Evolutionary conservation across 2,797 vertebrate species (phyloP), one percentile per base, ranked within the genome.

Genomic region (Vespertilio murinus): DNA sequence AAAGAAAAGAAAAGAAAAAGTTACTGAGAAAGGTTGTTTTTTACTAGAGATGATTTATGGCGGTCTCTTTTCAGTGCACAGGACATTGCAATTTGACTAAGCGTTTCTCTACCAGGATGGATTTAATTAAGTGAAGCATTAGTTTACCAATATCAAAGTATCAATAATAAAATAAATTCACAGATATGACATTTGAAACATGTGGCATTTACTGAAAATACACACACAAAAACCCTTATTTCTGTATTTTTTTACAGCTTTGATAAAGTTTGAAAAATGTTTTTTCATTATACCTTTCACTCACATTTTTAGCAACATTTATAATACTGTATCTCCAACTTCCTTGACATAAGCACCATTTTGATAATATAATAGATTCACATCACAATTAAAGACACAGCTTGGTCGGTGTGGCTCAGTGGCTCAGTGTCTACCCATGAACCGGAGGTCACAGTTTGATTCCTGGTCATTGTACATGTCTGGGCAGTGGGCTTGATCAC

Each of bases 11-110:
- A 96, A 96, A 96, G 94, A 96, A 96, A 97, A 95, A 47, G 52
- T 88, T 90, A 25, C 17, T 92, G 70, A 92, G 69, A 96, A 96
- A 87, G 22, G 17, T 80, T 97, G 95, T 77, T 89, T 95, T 73
- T 73, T 96, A 94, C 80, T 94, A 97, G 88, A 87, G 95, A 65
- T 91, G 83, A 98, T 97, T 96, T 90, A 96, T 97, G 95, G 93
- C 86, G 93, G 13, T 94, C 13, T 84, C 61, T 81, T 95, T 35
- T 90, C 47, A 77, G 40, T 84, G 84, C 6, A 80, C 18, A 94
- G 71, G 91, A 96, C 93, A 92, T 88, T 93, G 64, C 94, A 78
- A 94, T 91, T 90, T 73, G 95, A 95, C 77, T 81, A 95, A 95
- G 9, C 0, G 7, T 96, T 96, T 91, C 86, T 97, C 40, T 82